Conservation (phyloP, 2,113 vertebrate genomes). For the Bubo bubo region DNA sequence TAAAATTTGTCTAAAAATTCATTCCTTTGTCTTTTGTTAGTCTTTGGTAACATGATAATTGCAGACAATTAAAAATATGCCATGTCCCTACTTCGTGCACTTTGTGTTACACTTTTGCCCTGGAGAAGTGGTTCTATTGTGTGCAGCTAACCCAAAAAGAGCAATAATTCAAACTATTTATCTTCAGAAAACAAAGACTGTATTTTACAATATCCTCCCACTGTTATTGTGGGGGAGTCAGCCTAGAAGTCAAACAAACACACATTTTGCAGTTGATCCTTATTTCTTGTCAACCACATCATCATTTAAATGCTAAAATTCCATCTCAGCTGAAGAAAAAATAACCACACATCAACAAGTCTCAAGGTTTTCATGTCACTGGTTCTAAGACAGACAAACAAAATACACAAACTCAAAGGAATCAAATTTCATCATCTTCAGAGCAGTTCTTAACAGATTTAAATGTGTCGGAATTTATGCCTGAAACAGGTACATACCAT, state of each 20-base stretch:
- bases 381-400: not conserved
- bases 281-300: conserved; percentile 1
- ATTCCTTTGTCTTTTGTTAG: not conserved
- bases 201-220: conserved; percentile 21
- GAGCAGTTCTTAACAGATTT: not conserved
- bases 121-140: not conserved
- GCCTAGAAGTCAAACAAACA: conserved; percentile 14
- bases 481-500: not conserved
- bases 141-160: not conserved
- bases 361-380: not conserved
- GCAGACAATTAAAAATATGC: not conserved
- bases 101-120: not conserved
- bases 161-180: conserved; percentile 11
- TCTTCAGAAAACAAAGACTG: conserved; percentile 21
- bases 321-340: not conserved
- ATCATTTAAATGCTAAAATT: conserved; percentile 3
- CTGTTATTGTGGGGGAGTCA: not conserved
- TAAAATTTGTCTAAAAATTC: not conserved
- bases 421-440: not conserved
- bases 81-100: rapidly evolving
- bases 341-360: not conserved
- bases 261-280: not conserved
- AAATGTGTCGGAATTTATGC: not conserved
- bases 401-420: not conserved
- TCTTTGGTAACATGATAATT: not conserved